These are phyloP conservation scores for Dendronephthya gigantea DNA, from an alignment of 64 coral and sea anemone species.

Conservation along the genomic window DNA sequence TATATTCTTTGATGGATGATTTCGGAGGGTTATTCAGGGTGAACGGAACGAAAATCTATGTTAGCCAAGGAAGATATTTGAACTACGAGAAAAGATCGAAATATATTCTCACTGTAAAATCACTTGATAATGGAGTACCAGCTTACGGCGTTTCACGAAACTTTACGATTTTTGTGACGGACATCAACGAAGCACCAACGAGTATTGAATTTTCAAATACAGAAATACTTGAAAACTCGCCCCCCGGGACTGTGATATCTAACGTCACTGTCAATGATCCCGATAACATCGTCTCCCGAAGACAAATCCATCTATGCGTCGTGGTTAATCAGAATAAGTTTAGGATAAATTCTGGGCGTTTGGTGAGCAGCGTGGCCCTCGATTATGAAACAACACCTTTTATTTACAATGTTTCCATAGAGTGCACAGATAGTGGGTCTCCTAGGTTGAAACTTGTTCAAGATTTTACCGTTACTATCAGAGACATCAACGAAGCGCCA, in stretches of 20 bases:
- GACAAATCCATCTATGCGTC: not conserved
- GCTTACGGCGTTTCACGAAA: conserved; percentile 29
- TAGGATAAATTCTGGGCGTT: not conserved
- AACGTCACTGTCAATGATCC: not conserved
- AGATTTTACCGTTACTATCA: conserved; percentile 29
- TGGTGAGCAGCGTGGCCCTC: not conserved
- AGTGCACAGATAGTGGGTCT: conserved; percentile 45
- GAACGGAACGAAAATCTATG: not conserved
- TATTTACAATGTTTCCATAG: not conserved
- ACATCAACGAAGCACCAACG: conserved; percentile 67
- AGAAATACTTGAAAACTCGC: not conserved
- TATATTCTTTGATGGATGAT: not conserved
- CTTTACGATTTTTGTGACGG: conserved; percentile 44
- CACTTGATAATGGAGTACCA: conserved; percentile 39
- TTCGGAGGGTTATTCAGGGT: not conserved
- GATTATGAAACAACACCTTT: not conserved
- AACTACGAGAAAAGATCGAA: not conserved
- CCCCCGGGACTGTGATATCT: not conserved
- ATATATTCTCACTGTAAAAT: conserved; percentile 9
- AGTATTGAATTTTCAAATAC: not conserved
- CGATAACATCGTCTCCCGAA: not conserved
- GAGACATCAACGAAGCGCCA: conserved; percentile 69
- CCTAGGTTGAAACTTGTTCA: conserved; percentile 23
- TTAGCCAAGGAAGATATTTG: not conserved
- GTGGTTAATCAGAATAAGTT: conserved; percentile 15